Evolutionary conservation across 1,140 invertebrate genomes (phyloP), one percentile per base, ranked within the genome.

Genomic region (Andricus grossulariae): DNA sequence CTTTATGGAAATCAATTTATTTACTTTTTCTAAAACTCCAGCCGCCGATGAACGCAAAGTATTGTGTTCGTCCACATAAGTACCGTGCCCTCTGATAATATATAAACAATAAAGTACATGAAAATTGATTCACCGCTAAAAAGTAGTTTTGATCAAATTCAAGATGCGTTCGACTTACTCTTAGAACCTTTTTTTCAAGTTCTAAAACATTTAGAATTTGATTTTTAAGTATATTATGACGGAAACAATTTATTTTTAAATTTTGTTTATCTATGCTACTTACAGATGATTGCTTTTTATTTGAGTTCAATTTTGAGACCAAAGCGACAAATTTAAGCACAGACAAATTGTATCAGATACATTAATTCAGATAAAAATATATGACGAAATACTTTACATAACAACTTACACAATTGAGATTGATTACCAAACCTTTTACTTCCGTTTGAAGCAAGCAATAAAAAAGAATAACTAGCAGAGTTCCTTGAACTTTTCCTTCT

Each of bases 11-110:
- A 99, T 95, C 18, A 99, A 92, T 90, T 98, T 98, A 88, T 99
- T 99, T 0, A 99, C 97, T 92, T 96, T 95, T 87, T 99, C 95
- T 83, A 98, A 95, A 54, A 97, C 94, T 10, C 99, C 99, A 79
- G 98, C 97, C 1, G 99, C 97, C 4, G 98, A 98, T 6, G 98
- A 95, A 89, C 97, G 94, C 3, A 99, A 92, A 52, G 93, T 93
- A 57, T 96, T 96, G 75, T 96, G 94, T 82, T 96, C 95, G 73
- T 94, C 92, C 57, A 95, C 93, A 85, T 98, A 99, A 1, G 98
- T 99, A 55, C 99, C 99, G 93, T 99, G 99, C 10, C 99, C 98
- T 87, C 98, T 98, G 89, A 84, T 89, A 87, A 73, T 71, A 89
- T 83, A 85, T 75, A 72, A 74, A 76, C 57, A 21, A 76, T 57